phyloP scores from a whole-genome alignment of 1,140 invertebrate species.

The Cydia amplana region DNA sequence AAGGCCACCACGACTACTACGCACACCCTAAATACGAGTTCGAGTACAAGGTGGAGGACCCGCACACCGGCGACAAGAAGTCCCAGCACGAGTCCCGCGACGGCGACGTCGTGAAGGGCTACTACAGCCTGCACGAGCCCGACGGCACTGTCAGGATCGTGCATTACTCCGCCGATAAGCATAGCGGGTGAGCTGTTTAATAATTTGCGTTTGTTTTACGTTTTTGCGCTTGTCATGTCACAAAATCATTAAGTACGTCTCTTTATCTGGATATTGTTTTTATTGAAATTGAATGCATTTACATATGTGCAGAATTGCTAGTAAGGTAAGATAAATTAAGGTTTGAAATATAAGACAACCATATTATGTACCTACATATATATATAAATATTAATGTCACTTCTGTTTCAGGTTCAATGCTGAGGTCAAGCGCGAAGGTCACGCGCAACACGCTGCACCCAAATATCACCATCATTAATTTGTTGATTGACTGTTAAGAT shows the following conservation, averaged over 20 bases:
- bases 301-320: too few species aligned
- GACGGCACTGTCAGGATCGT: constrained; percentile 79
- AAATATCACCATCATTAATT: constrained; percentile 6
- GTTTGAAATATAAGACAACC: too few species aligned
- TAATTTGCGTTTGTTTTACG: background rate
- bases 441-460: constrained; percentile 33
- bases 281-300: too few species aligned
- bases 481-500: background rate
- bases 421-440: constrained; percentile 12
- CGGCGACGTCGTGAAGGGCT: constrained; percentile 80
- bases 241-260: background rate
- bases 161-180: constrained; percentile 77
- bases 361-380: too few species aligned
- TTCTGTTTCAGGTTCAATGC: constrained; percentile 25
- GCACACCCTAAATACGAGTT: constrained; percentile 56
- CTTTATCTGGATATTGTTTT: too few species aligned
- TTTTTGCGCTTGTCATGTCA: too few species aligned
- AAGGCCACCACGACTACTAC: constrained; percentile 46
- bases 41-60: constrained; percentile 67
- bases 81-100: constrained; percentile 80
- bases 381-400: background rate
- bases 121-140: constrained; percentile 79
- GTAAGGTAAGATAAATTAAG: too few species aligned
- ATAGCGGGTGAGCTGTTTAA: constrained; percentile 58
- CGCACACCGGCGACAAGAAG: constrained; percentile 80